Evolutionary conservation across 2,797 vertebrate genomes (phyloP).

Genomic region (Garrulus glandarius): DNA sequence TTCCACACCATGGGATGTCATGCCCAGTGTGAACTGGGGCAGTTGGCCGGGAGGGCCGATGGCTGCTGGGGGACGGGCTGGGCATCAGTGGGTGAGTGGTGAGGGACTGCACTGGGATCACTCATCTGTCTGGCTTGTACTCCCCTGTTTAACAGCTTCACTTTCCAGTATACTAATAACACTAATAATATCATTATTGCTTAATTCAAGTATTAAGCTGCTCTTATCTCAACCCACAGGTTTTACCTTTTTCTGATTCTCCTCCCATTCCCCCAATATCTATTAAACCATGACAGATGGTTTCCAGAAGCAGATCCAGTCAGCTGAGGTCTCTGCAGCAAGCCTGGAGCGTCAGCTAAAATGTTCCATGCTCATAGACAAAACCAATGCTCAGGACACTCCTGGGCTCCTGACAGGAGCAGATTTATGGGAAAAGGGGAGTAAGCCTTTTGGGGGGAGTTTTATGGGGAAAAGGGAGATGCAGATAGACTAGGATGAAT

Average conservation of each 20-base stretch:
- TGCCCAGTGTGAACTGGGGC: neutral
- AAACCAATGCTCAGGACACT: neutral
- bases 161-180: neutral
- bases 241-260: neutral
- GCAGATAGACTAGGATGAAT: neutral
- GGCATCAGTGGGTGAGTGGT: neutral
- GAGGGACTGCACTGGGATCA: neutral
- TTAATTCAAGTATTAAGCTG: neutral
- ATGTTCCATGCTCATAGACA: rapidly evolving
- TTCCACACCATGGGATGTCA: neutral
- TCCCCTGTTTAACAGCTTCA: neutral
- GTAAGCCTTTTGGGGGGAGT: neutral
- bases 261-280: neutral
- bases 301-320: neutral
- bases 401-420: neutral
- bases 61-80: neutral
- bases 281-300: neutral
- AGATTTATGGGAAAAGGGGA: neutral
- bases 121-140: neutral
- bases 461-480: neutral
- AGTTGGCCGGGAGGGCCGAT: neutral
- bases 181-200: neutral
- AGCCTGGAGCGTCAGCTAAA: neutral
- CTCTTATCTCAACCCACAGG: neutral
- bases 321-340: neutral